Evolutionary conservation across 2,113 vertebrate species (phyloP).

Genomic region (Salvelinus sp.): DNA sequence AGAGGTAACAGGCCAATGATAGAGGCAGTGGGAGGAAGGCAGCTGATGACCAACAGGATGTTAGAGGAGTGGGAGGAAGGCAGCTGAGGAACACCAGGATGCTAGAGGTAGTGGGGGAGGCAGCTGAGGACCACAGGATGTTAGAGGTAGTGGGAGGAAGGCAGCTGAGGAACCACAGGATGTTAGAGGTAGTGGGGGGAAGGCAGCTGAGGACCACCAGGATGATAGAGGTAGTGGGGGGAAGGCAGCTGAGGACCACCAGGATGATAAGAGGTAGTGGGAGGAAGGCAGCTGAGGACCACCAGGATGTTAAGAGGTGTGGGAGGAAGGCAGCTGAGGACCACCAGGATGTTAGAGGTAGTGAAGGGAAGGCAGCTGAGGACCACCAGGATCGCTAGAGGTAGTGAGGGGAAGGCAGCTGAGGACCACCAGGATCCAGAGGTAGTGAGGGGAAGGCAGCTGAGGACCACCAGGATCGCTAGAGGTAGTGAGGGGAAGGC

Average conservation of each 20-base stretch:
- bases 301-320: slow-evolving; percentile 12
- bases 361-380: not conserved
- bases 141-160: not conserved
- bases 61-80: not conserved
- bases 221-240: not conserved
- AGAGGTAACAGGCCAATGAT: slow-evolving; percentile 27
- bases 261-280: slow-evolving; percentile 6
- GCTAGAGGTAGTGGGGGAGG: not conserved
- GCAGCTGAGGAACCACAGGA: slow-evolving; percentile 13
- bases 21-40: not conserved
- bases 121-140: not conserved
- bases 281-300: not conserved
- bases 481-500: not conserved
- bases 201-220: slow-evolving; percentile 1
- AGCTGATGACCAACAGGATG: not conserved
- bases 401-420: not conserved
- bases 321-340: not conserved
- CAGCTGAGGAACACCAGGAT: not conserved
- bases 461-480: slow-evolving; percentile 4
- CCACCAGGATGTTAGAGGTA: slow-evolving; percentile 3
- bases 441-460: too few relatives aligned
- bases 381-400: slow-evolving; percentile 1
- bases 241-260: not conserved
- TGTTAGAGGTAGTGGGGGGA: too few relatives aligned
- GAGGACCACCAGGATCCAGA: slow-evolving; percentile 10